A percentile compares a stretch with the other conserved stretches of the same genome.
Evolutionary conservation across 2,888 invertebrate genomes (phyloP).

Genomic region (Lamellibrachia columna): DNA sequence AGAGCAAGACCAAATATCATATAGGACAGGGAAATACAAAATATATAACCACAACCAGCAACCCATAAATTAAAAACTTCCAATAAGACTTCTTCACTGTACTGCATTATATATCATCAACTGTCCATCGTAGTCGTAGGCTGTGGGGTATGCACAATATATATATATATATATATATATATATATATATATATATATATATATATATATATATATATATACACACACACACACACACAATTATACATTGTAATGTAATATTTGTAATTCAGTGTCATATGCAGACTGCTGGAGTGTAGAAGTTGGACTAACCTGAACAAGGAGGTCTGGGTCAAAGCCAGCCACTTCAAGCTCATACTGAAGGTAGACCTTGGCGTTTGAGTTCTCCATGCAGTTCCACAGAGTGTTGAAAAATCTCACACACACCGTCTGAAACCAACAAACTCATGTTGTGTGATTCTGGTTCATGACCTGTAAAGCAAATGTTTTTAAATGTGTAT

Average conservation of each 20-base stretch:
- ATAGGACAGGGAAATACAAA: neutral
- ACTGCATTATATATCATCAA: neutral
- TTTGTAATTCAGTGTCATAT: too few relatives aligned
- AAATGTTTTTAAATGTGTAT: neutral
- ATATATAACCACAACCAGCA: neutral
- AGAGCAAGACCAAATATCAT: neutral
- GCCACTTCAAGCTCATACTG: conserved; percentile 64
- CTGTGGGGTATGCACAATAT: too few relatives aligned
- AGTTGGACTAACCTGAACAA: conserved; percentile 49
- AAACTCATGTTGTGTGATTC: neutral
- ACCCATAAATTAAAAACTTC: neutral
- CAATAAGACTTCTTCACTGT: neutral
- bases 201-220: too few relatives aligned
- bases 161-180: too few relatives aligned
- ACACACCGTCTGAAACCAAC: conserved; percentile 73
- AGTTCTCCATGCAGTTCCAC: conserved; percentile 77
- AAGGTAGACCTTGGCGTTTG: conserved; percentile 59
- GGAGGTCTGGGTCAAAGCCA: conserved; percentile 56
- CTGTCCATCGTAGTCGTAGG: neutral
- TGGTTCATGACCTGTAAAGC: neutral
- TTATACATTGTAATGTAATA: too few relatives aligned
- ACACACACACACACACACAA: too few relatives aligned
- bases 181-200: too few relatives aligned
- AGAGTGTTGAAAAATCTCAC: conserved; percentile 86
- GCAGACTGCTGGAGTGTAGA: too few relatives aligned